Evolutionary conservation across 2,888 invertebrate species (phyloP), one percentile per base, ranked within the genome.

Genomic region (Myopa testacea): DNA sequence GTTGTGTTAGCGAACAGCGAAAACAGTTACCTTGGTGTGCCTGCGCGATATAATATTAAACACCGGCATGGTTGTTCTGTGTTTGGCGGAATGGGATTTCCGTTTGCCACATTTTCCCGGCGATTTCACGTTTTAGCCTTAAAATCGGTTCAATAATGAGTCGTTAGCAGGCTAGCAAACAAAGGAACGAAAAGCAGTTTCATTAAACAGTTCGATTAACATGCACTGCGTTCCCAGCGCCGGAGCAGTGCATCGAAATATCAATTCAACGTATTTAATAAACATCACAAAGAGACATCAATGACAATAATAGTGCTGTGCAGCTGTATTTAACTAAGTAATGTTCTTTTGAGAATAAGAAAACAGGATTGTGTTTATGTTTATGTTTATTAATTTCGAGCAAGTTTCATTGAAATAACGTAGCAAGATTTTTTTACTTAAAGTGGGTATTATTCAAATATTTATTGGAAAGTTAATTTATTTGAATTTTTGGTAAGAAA

Each of bases 1-100:
- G 14, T 52, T 8, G 14, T 52, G 52, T 52, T 8, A 52, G 52
- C 8, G 14, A 52, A 52, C 1, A 52, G 52, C 8, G 14, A 52
- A 52, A 52, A 60, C 52, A 86, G 88, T 89, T 91, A 92, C 92
- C 92, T 92, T 92, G 86, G 91, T 91, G 86, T 91, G 92, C 86
- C 92, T 91, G 85, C 92, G 91, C 80, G 92, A 90, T 85, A 92
- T 91, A 83, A 92, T 92, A 87, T 92, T 92, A 88, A 92, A 92
- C 82, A 92, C 92, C 82, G 92, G 92, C 92, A 92, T 92, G 82
- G 60, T 74, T 34, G 58, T 52, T 19, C 12, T 26, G n/a, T 37
- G 37, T 58, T 16, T 74, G 3, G 68, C 19, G 50, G 19, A 19
- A 26, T 63, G 38, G 62, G 62, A 72, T 63, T 76, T 78, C 72